Base-by-base conservation (phyloP, 2,888 invertebrate species). In the Aromia moschata region DNA sequence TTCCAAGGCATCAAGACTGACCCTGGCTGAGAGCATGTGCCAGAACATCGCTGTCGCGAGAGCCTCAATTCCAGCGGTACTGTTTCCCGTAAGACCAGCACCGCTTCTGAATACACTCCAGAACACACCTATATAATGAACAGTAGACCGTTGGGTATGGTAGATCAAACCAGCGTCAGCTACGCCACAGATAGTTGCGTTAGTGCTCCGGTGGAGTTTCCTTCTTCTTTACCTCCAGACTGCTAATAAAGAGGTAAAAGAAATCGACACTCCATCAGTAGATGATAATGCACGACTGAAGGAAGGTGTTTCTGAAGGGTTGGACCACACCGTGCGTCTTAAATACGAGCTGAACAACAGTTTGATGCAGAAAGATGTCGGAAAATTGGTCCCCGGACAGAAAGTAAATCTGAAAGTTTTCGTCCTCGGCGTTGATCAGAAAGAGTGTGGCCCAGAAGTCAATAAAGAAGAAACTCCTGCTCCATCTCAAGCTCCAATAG, bases 81-180 rank as follows among this genome's bases (percentile, higher is more conserved):
- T 0, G 80, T 81, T 1, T 85, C 85, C 0, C 77, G 85, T n/a
- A 85, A 85, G 69, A 84, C 85, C 0, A 85, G 84, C 70, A 84
- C 85, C 0, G 82, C 85, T 3, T 85, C 84, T 14, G 85, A 85
- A 62, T 85, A 84, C 66, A 84, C 85, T 14, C 84, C 85, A 0
- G 85, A 85, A 62, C 83, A 83, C 64, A 85, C 84, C 10, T 78
- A 77, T 54, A 71, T 75, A 25, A 71, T 72, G 4, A 75, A 77
- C 56, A 69, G 55, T 14, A 66, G 70, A 16, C 59, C 59, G 15
- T 61, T 66, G 0, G 59, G 66, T 14, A 41, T 68, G 16, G 37
- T 65, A 25, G 67, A 71, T 11, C 70, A 70, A 25, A 64, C 77
- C 3, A 73, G 62, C 16, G 75, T 76, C 2, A 72, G 73, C 33